phyloP scores from a whole-genome alignment of 2,797 vertebrate species.

The Adelosebastes latens region DNA sequence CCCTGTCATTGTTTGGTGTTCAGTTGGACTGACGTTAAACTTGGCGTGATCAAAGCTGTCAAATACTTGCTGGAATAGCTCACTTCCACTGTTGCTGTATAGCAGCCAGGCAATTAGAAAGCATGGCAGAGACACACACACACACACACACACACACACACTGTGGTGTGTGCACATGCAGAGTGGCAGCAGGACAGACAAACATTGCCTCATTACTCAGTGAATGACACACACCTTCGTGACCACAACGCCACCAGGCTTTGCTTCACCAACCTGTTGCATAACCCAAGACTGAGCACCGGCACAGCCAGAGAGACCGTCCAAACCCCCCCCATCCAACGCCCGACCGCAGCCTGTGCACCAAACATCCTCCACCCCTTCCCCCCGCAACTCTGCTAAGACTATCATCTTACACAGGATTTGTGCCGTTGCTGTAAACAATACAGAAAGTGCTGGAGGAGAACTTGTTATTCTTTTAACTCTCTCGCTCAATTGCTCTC shows the following conservation, averaged over 20 bases:
- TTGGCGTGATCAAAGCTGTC: background rate
- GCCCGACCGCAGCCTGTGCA: constrained; percentile 6
- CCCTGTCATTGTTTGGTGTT: constrained; percentile 1
- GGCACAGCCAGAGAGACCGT: constrained; percentile 7
- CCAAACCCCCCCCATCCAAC: constrained; percentile 8
- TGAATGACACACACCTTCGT: constrained; percentile 35
- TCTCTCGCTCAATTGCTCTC: constrained; percentile 26
- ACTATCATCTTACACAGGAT: constrained; percentile 65
- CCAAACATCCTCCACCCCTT: constrained; percentile 1
- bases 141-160: background rate
- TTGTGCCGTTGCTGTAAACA: constrained; percentile 69
- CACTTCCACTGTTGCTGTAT: constrained; percentile 45
- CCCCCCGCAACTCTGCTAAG: constrained; percentile 44
- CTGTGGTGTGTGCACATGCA: background rate
- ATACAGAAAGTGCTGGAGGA: constrained; percentile 52
- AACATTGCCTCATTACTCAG: constrained; percentile 33
- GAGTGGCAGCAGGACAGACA: constrained; percentile 13
- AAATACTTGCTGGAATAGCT: constrained; percentile 5
- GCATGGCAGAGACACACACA: background rate
- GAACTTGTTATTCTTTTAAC: constrained; percentile 73
- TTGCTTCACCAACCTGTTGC: constrained; percentile 24
- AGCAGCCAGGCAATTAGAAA: constrained; percentile 50
- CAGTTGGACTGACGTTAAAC: background rate
- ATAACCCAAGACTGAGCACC: constrained; percentile 25
- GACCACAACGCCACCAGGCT: constrained; percentile 25